A percentile compares a stretch with the other conserved stretches of the same genome.
Conservation (phyloP, 2,797 vertebrate species). For the Okamejei kenojei region DNA sequence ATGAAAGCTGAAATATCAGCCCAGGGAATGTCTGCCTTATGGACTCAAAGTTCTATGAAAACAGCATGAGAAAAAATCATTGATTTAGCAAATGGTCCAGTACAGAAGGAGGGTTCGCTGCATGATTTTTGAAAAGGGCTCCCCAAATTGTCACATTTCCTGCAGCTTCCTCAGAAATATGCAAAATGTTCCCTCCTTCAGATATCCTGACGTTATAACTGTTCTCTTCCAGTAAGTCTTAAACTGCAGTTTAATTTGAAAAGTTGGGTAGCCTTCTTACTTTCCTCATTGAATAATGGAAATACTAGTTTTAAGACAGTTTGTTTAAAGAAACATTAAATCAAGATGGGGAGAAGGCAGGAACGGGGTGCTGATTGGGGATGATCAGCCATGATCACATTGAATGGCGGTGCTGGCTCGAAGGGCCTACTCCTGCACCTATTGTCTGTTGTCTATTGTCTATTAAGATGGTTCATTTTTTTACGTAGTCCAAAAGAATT, state of each 20-base stretch:
- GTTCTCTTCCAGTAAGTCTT: not conserved
- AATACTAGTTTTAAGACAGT: not conserved
- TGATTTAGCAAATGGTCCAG: not conserved
- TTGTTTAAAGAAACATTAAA: not conserved
- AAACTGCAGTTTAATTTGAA: not conserved
- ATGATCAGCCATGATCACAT: too few relatives aligned
- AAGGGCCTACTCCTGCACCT: too few relatives aligned
- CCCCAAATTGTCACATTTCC: not conserved
- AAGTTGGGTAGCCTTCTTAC: not conserved
- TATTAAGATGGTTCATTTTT: not conserved
- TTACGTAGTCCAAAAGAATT: not conserved
- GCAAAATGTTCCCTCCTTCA: not conserved
- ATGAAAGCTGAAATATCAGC: not conserved
- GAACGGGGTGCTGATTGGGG: too few relatives aligned
- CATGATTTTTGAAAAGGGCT: not conserved
- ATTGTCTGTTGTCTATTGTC: too few relatives aligned
- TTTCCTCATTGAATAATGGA: not conserved
- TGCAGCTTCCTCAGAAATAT: not conserved
- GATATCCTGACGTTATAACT: not conserved
- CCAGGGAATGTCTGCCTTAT: not conserved
- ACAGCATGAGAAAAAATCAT: not conserved
- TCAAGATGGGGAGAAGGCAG: not conserved
- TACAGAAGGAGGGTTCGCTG: not conserved
- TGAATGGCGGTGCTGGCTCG: too few relatives aligned
- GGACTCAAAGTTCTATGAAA: not conserved